These are phyloP conservation scores for Rutpela maculata DNA, from an alignment of 2,888 invertebrate genomes.

Conservation along the genomic window DNA sequence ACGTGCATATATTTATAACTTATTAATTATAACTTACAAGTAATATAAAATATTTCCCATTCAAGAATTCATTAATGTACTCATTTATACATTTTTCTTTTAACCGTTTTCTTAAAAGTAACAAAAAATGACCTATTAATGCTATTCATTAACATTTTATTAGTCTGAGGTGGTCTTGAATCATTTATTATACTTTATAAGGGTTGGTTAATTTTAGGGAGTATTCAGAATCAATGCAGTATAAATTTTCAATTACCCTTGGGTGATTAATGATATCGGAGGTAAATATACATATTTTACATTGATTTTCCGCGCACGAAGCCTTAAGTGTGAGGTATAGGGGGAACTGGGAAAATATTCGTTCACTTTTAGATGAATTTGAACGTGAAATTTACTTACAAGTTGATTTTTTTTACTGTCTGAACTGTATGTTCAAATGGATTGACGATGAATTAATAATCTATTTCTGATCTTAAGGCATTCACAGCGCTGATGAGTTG, in stretches of 20 bases:
- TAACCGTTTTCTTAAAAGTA: neutral
- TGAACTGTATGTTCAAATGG: too few relatives aligned
- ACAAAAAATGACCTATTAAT: slow-evolving; percentile 17
- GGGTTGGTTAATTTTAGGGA: slow-evolving; percentile 47
- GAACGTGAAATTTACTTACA: too few relatives aligned
- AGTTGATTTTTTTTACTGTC: too few relatives aligned
- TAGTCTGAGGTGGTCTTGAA: slow-evolving; percentile 9
- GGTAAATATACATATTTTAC: slow-evolving; percentile 52
- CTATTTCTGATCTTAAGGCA: too few relatives aligned
- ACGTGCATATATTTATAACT: too few relatives aligned
- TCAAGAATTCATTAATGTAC: too few relatives aligned
- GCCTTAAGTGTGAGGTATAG: slow-evolving; percentile 24
- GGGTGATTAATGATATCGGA: slow-evolving; percentile 49
- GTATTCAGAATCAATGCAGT: slow-evolving; percentile 52
- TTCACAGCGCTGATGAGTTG: too few relatives aligned
- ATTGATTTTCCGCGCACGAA: slow-evolving; percentile 41
- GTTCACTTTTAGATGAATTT: neutral
- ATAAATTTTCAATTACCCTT: slow-evolving; percentile 53
- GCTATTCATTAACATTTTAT: slow-evolving; percentile 15
- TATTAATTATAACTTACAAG: too few relatives aligned
- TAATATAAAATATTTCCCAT: too few relatives aligned
- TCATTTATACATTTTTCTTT: too few relatives aligned
- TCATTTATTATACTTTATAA: slow-evolving; percentile 34
- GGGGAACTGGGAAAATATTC: slow-evolving; percentile 37
- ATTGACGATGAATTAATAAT: too few relatives aligned